Percentiles rank a stretch among this genome's conserved stretches.
phyloP scores from a whole-genome alignment of 1,140 invertebrate genomes.

The Philopotamus ludificatus region DNA sequence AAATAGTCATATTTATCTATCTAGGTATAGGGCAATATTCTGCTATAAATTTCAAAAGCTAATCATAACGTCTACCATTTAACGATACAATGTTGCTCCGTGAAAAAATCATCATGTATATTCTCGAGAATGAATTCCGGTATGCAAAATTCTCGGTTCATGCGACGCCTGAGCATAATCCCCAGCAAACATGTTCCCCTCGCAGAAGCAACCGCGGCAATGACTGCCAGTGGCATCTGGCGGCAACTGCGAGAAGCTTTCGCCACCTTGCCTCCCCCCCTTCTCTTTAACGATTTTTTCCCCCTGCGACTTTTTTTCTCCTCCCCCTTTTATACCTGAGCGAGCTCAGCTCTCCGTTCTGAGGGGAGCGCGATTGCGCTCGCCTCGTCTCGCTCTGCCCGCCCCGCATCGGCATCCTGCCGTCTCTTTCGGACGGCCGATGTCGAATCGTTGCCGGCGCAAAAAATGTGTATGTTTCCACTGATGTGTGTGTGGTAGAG shows the following conservation, averaged over 20 bases:
- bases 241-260: conserved; percentile 28
- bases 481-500: conserved; percentile 35
- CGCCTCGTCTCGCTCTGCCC: conserved; percentile 21
- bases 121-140: too few relatives aligned
- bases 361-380: conserved; percentile 19
- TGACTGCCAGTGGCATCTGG: conserved; percentile 37
- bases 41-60: too few relatives aligned
- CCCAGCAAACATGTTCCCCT: conserved; percentile 14
- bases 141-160: conserved; percentile 33
- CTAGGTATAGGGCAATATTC: too few relatives aligned
- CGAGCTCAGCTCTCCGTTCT: conserved; percentile 27
- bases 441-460: conserved; percentile 23
- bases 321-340: conserved; percentile 39
- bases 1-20: too few relatives aligned
- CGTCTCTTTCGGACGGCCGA: too few relatives aligned
- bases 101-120: too few relatives aligned
- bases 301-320: conserved; percentile 28
- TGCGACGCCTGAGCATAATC: conserved; percentile 19
- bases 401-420: conserved; percentile 6
- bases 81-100: too few relatives aligned
- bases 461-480: conserved; percentile 35
- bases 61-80: too few relatives aligned
- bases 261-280: conserved; percentile 22
- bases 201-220: conserved; percentile 13
- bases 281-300: conserved; percentile 39